phyloP scores from a whole-genome alignment of 2,797 vertebrate genomes.

The Notamacropus eugenii region DNA sequence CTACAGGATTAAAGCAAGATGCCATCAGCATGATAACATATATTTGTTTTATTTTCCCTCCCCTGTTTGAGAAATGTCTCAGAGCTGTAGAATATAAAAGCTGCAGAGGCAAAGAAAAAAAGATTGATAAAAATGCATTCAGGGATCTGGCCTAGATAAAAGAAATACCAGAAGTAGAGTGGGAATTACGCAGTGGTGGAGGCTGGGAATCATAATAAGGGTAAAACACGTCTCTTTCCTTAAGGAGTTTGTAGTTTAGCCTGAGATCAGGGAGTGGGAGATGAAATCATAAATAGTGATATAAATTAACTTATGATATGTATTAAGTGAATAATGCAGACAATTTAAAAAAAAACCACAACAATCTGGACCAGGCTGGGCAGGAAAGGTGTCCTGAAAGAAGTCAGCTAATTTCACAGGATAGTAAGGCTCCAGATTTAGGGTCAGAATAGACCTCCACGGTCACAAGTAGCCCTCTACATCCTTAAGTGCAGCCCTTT shows the following conservation, averaged over 20 bases:
- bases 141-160: background rate
- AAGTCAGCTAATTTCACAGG: background rate
- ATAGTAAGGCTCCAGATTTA: background rate
- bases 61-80: constrained; percentile 41
- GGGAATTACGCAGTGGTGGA: background rate
- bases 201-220: background rate
- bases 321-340: background rate
- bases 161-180: background rate
- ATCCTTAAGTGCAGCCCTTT: too few species aligned
- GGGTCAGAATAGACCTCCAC: background rate
- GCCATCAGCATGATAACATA: constrained; percentile 57
- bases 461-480: background rate
- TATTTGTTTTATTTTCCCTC: constrained; percentile 43
- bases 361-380: background rate
- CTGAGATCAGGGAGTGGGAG: background rate
- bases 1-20: constrained; percentile 43
- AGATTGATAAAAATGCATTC: background rate
- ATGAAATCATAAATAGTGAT: background rate
- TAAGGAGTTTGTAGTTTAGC: background rate
- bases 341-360: background rate
- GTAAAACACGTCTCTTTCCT: background rate
- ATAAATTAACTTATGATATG: background rate
- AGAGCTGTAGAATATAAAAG: background rate
- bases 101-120: background rate
- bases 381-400: background rate